Percentiles rank a stretch among this genome's conserved stretches.
phyloP scores from a whole-genome alignment of 2,113 vertebrate species.

The Oreotrochilus melanogaster region DNA sequence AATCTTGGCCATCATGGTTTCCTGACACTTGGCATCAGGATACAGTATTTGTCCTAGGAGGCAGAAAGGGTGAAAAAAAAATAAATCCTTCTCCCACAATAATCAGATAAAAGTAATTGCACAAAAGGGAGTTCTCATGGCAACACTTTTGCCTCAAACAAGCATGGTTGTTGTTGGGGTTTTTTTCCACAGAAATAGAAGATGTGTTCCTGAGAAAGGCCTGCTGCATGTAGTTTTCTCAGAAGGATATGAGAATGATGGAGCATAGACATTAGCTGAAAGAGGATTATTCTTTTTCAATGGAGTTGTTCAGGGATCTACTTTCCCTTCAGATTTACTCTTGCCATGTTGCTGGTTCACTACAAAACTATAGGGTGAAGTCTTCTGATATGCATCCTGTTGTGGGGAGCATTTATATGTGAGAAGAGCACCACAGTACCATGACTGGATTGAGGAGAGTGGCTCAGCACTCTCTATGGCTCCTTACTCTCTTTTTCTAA shows the following conservation, averaged over 20 bases:
- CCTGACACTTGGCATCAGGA: not conserved
- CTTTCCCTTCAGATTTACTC: not conserved
- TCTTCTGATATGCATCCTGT: not conserved
- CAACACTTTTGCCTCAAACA: not conserved
- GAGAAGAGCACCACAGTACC: not conserved
- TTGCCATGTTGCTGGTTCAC: not conserved
- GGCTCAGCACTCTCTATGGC: not conserved
- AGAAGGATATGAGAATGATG: not conserved
- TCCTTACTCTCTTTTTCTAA: not conserved
- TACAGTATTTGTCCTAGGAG: not conserved
- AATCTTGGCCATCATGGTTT: not conserved
- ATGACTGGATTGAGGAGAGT: not conserved
- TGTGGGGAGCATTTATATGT: not conserved
- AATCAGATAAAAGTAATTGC: slow-evolving; percentile 24
- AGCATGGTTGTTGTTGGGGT: not conserved
- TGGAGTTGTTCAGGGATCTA: not conserved
- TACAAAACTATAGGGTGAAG: not conserved
- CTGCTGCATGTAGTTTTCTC: not conserved
- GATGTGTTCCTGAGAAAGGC: not conserved
- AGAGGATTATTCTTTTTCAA: not conserved
- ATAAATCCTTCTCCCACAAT: not conserved
- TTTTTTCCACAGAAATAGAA: not conserved
- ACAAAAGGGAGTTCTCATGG: not conserved
- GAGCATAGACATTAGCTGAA: not conserved
- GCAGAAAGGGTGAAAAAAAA: not conserved